Conservation (phyloP, 2,888 invertebrate genomes). For the Troides oblongomaculatus region DNA sequence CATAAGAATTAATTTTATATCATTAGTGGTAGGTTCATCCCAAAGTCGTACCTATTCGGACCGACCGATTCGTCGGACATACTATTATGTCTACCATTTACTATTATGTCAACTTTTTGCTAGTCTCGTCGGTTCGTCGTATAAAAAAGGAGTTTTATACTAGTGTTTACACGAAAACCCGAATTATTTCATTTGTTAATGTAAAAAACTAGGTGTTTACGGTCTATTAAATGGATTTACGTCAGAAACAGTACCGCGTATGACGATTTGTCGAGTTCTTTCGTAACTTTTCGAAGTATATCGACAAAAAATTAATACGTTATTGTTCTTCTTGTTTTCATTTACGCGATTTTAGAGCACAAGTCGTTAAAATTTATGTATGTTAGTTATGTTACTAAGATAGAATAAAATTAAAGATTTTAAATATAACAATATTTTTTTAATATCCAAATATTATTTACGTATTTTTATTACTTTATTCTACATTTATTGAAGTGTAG, state of each 20-base stretch:
- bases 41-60: no score
- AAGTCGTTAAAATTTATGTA: not conserved
- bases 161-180: not conserved
- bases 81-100: no score
- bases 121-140: no score
- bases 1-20: no score
- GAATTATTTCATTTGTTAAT: not conserved
- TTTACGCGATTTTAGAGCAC: not conserved
- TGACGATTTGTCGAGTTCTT: constrained; percentile 3
- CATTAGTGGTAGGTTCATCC: no score
- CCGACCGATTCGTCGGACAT: no score
- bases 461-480: not conserved
- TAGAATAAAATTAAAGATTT: no score
- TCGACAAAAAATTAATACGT: constrained; percentile 7
- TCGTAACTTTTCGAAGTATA: not conserved
- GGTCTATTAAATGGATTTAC: constrained; percentile 11
- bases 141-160: not conserved
- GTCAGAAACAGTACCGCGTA: constrained; percentile 3
- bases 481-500: not conserved
- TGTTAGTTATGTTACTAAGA: not conserved
- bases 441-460: not conserved
- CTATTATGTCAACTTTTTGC: no score
- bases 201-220: constrained; percentile 5
- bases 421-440: not conserved
- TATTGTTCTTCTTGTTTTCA: constrained; percentile 1